Evolutionary conservation across 2,888 invertebrate species (phyloP).

Genomic region (Camptogramma bilineatum): DNA sequence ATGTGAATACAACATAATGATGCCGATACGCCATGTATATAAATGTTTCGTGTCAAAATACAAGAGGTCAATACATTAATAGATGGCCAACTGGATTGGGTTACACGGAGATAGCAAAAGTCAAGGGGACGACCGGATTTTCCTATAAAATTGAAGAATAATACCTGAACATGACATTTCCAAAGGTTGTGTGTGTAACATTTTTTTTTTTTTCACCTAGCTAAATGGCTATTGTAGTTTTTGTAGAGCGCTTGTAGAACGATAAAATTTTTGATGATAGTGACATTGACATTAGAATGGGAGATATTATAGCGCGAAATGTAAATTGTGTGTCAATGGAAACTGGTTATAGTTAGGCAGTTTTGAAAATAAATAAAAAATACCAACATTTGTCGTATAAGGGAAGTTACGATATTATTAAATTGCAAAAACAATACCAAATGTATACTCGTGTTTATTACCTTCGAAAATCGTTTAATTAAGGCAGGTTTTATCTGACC

Average conservation of each 20-base stretch:
- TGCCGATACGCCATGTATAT: constrained; percentile 28
- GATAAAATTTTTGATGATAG: not conserved
- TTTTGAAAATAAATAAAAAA: constrained; percentile 22
- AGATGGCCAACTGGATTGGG: constrained; percentile 32
- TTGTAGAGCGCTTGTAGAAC: not conserved
- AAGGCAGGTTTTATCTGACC: constrained; percentile 42
- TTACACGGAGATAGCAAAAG: constrained; percentile 35
- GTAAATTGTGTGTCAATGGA: not conserved
- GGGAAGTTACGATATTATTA: constrained; percentile 29
- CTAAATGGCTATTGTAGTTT: not conserved
- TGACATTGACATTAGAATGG: not conserved
- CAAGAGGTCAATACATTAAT: constrained; percentile 46
- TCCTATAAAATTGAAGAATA: constrained; percentile 28
- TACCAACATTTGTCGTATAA: constrained; percentile 16
- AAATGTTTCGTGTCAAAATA: constrained; percentile 50
- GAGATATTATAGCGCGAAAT: not conserved
- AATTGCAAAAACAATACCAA: constrained; percentile 25
- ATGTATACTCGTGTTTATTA: constrained; percentile 25
- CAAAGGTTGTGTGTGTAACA: constrained; percentile 8
- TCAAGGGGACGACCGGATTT: constrained; percentile 39
- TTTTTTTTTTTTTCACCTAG: not conserved
- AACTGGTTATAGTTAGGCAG: not conserved
- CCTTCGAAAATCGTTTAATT: constrained; percentile 26
- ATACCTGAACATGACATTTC: constrained; percentile 1
- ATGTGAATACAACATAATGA: constrained; percentile 10